These are phyloP conservation scores for Passer montanus DNA, from an alignment of 2,113 vertebrate species.

Conservation along the genomic window DNA sequence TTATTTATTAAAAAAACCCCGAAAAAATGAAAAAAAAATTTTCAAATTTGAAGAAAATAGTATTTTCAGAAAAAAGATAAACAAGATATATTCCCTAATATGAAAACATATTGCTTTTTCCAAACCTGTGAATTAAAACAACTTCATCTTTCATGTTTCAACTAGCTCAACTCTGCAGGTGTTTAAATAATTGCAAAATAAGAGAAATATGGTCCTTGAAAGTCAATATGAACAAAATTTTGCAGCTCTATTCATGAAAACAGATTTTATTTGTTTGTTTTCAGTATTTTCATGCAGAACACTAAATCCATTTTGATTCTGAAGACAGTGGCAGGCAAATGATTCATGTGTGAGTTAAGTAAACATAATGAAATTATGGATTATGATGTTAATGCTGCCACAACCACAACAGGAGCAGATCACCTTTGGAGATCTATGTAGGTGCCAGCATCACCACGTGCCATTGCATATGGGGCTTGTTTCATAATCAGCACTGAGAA, in stretches of 20 bases:
- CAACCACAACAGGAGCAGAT: not conserved
- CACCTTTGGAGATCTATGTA: not conserved
- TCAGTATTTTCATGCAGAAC: not conserved
- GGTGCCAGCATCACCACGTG: not conserved
- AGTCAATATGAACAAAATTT: not conserved
- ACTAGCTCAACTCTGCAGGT: not conserved
- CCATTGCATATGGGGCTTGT: not conserved
- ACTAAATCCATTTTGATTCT: not conserved
- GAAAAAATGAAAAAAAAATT: not conserved
- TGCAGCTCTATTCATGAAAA: not conserved
- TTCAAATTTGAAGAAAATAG: not conserved
- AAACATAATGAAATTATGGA: not conserved
- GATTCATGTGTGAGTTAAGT: not conserved
- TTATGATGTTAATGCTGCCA: not conserved
- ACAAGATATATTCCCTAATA: not conserved
- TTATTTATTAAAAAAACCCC: not conserved
- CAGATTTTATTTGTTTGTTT: not conserved
- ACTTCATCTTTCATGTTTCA: not conserved
- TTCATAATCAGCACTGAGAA: not conserved
- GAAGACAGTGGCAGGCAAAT: not conserved
- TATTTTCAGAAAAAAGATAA: not conserved
- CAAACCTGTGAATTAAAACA: conserved; percentile 1
- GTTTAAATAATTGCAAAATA: conserved; percentile 23
- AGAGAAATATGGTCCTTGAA: not conserved
- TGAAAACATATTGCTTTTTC: not conserved